phyloP scores from a whole-genome alignment of 2,797 vertebrate species.

The Hoplostethus mediterraneus region DNA sequence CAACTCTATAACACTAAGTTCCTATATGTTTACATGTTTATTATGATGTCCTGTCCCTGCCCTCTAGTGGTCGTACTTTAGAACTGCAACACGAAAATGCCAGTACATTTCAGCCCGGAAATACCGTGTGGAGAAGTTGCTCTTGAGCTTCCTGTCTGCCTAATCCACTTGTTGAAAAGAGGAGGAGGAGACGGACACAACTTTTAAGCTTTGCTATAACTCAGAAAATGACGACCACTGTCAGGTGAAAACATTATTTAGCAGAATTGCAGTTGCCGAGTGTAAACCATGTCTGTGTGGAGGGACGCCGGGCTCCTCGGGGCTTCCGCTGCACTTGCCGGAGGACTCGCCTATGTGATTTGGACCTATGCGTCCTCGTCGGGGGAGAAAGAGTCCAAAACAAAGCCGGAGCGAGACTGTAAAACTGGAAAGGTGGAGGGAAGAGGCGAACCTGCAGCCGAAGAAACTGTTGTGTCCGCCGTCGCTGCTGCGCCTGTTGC shows the following conservation, averaged over 20 bases:
- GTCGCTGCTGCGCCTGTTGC: neutral
- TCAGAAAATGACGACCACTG: neutral
- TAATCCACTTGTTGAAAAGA: conserved; percentile 82
- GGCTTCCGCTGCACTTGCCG: conserved; percentile 71
- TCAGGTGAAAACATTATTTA: neutral
- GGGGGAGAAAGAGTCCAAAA: neutral
- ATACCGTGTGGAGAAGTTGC: conserved; percentile 26
- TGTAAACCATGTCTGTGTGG: conserved; percentile 69
- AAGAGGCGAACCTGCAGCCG: neutral
- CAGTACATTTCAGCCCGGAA: conserved; percentile 58
- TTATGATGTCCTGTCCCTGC: neutral
- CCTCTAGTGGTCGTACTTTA: neutral
- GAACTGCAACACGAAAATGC: conserved; percentile 38
- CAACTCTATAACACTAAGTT: no score
- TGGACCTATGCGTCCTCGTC: conserved; percentile 70
- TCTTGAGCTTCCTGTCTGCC: conserved; percentile 63
- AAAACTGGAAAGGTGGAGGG: neutral
- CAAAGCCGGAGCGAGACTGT: neutral
- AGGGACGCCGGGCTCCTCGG: conserved; percentile 71
- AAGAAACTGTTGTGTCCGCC: neutral
- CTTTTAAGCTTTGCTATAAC: neutral
- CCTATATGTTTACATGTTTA: no score
- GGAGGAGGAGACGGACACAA: neutral
- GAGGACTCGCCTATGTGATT: conserved; percentile 74
- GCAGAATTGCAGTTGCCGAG: neutral